Evolutionary conservation across 92 coral and sea anemone genomes (phyloP).

Genomic region (Paragorgia papillata): DNA sequence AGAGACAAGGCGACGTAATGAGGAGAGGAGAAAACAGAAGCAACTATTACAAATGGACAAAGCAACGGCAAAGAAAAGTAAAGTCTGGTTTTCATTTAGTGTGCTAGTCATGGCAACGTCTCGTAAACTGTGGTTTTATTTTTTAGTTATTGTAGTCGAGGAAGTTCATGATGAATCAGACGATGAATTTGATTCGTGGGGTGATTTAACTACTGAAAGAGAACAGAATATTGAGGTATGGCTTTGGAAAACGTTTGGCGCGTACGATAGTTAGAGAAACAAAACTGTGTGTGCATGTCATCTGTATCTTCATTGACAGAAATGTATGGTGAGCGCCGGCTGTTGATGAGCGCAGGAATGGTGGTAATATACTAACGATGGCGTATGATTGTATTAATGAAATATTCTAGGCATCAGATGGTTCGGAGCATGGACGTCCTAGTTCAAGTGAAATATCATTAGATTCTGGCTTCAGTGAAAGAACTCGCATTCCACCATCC

Average conservation of each 20-base stretch:
- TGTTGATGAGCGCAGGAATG: too few relatives aligned
- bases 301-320: too few relatives aligned
- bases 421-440: slow-evolving; percentile 26
- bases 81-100: neutral
- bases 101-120: neutral
- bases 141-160: neutral
- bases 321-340: too few relatives aligned
- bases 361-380: too few relatives aligned
- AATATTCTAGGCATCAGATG: slow-evolving; percentile 23
- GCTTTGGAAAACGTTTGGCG: neutral
- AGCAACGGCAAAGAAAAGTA: slow-evolving; percentile 47
- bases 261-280: neutral
- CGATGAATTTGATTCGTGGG: slow-evolving; percentile 69
- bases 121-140: neutral
- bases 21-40: slow-evolving; percentile 67
- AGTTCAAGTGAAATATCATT: slow-evolving; percentile 36
- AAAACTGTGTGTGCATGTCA: too few relatives aligned
- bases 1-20: slow-evolving; percentile 68
- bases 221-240: neutral
- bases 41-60: slow-evolving; percentile 58
- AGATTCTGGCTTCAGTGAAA: slow-evolving; percentile 40
- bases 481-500: neutral
- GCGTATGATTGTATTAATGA: neutral
- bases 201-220: slow-evolving; percentile 36
- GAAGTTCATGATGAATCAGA: slow-evolving; percentile 30